Conservation (phyloP, 1,140 invertebrate species). For the Nasonia vitripennis region DNA sequence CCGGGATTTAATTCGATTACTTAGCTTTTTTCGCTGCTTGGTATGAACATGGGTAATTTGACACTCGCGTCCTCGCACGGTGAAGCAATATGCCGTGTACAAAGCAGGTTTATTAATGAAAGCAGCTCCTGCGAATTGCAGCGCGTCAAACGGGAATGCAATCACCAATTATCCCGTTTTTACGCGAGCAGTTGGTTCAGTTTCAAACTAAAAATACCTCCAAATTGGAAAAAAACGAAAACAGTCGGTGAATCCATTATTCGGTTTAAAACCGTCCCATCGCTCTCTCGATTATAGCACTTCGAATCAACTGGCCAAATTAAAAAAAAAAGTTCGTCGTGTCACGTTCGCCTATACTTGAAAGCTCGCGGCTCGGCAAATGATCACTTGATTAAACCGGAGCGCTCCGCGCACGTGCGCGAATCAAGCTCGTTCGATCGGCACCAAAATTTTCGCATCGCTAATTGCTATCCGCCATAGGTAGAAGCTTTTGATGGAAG, state of each 20-base stretch:
- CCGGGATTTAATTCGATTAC: not conserved
- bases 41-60: not conserved
- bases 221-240: not conserved
- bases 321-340: not conserved
- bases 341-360: not conserved
- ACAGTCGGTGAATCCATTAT: not conserved
- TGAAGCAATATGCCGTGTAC: not conserved
- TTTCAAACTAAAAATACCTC: not conserved
- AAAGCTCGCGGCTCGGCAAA: not conserved
- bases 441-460: not conserved
- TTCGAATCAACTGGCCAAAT: slow-evolving; percentile 24
- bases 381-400: slow-evolving; percentile 20
- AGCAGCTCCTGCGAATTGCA: not conserved
- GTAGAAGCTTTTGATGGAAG: not conserved
- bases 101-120: no score
- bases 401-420: not conserved
- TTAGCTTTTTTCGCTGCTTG: not conserved
- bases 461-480: not conserved
- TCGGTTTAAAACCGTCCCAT: not conserved
- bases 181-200: not conserved
- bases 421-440: not conserved
- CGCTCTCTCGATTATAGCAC: slow-evolving; percentile 9
- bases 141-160: not conserved
- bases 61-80: not conserved
- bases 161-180: not conserved